Base-by-base conservation (phyloP, 2,797 vertebrate species). In the Sphenopsis melanotis region DNA sequence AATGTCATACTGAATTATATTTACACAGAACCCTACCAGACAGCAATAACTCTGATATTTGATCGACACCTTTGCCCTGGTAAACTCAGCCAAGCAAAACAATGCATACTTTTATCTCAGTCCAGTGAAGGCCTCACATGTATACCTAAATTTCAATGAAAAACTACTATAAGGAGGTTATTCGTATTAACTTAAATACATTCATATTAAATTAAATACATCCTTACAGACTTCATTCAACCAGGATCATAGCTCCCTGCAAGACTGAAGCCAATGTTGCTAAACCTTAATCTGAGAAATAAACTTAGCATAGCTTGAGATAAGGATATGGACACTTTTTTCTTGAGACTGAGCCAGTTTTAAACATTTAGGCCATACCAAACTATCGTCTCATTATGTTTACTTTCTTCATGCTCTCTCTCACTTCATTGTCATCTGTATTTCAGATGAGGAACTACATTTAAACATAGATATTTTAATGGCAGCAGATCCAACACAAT, bases 181-280 rank as follows among this genome's bases (percentile, higher is more conserved):
- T 69, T 80, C 0, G 0, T 32, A 76, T 36, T 36, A 26, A 36
- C 34, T 57, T 18, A 36, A 57, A 26, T 18, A 26, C 24, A 36
- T 26, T 57, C 7, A 17, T 36, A 57, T 18, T 27, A 59, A 86
- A 65, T 53, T 34, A 49, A 76, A 46, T n/a, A 66, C 3, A 19
- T 50, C 49, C 12, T 63, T 56, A 55, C 6, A 14, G 17, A 50
- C 13, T 49, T 68, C 24, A 23, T 6, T 56, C 17, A 8, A 79
- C 56, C 37, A 44, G 41, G 18, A 36, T 49, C 23, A 61, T 3
- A 60, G 37, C 11, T 47, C 42, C 14, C 29, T 53, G 26, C 23
- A 86, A 56, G 59, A 81, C 10, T 5, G 0, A 76, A 87, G 36
- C 4, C 23, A 44, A 23, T 23, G 14, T 39, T 15, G 16, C 12